Evolutionary conservation across 2,113 vertebrate species (phyloP).

Genomic region (Telmatochromis sp.): DNA sequence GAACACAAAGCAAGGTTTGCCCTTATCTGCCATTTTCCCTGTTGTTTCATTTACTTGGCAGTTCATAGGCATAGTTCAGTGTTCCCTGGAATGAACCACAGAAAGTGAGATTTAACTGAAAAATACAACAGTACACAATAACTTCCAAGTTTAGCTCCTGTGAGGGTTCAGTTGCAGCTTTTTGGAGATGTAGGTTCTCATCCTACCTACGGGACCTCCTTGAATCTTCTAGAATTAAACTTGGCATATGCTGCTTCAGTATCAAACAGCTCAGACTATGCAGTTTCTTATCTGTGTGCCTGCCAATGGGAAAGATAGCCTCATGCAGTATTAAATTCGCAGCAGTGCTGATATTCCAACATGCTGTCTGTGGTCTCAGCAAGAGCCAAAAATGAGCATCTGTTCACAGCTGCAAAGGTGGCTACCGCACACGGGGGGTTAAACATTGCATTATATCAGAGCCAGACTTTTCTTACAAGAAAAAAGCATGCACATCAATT

Average conservation of each 20-base stretch:
- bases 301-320: not conserved
- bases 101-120: not conserved
- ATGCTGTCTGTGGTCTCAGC: conserved; percentile 11
- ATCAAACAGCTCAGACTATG: not conserved
- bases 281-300: not conserved
- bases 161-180: not conserved
- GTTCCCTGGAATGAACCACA: not conserved
- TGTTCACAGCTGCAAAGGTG: conserved; percentile 25
- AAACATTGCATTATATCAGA: conserved; percentile 11
- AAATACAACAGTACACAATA: not conserved
- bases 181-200: not conserved
- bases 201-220: not conserved
- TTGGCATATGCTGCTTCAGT: not conserved
- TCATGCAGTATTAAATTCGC: not conserved
- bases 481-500: not conserved
- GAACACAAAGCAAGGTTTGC: not conserved
- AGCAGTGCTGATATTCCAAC: not conserved
- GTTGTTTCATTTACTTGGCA: not conserved
- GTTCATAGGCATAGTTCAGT: not conserved
- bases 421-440: conserved; percentile 6
- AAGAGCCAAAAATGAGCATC: conserved; percentile 22
- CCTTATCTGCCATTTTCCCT: not conserved
- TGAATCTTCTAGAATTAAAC: not conserved
- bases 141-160: not conserved
- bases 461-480: not conserved